phyloP scores from a whole-genome alignment of 2,888 invertebrate genomes.

The Perizoma affinitatum region DNA sequence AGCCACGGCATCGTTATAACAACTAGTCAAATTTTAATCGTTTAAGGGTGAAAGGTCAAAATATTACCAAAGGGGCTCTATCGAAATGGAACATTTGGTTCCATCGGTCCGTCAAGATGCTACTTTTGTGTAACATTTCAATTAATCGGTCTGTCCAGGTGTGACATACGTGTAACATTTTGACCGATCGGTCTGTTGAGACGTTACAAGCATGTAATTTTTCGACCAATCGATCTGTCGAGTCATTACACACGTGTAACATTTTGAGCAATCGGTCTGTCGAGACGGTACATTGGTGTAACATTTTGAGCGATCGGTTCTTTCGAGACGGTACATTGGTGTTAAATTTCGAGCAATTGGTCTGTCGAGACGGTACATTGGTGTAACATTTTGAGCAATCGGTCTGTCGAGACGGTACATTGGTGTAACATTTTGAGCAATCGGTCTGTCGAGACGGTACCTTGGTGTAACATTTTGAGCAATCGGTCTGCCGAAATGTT shows the following conservation, averaged over 20 bases:
- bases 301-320: neutral
- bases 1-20: slow-evolving; percentile 33
- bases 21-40: slow-evolving; percentile 55
- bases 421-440: too few species aligned
- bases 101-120: neutral
- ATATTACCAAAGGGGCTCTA: too few species aligned
- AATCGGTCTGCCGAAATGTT: too few species aligned
- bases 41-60: slow-evolving; percentile 1
- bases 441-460: neutral
- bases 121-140: neutral
- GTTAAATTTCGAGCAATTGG: too few species aligned
- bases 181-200: slow-evolving; percentile 26
- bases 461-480: neutral
- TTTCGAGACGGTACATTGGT: neutral
- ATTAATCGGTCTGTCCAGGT: neutral
- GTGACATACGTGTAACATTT: slow-evolving; percentile 5
- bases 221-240: slow-evolving; percentile 1
- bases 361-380: neutral
- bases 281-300: too few species aligned
- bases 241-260: neutral
- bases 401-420: slow-evolving; percentile 22
- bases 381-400: slow-evolving; percentile 1
- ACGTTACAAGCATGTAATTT: neutral
- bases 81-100: too few species aligned
- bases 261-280: too few species aligned